A percentile compares a stretch with the other conserved stretches of the same genome.
phyloP scores from a whole-genome alignment of 2,797 vertebrate species.

The Lepidocolaptes lacrymiger region DNA sequence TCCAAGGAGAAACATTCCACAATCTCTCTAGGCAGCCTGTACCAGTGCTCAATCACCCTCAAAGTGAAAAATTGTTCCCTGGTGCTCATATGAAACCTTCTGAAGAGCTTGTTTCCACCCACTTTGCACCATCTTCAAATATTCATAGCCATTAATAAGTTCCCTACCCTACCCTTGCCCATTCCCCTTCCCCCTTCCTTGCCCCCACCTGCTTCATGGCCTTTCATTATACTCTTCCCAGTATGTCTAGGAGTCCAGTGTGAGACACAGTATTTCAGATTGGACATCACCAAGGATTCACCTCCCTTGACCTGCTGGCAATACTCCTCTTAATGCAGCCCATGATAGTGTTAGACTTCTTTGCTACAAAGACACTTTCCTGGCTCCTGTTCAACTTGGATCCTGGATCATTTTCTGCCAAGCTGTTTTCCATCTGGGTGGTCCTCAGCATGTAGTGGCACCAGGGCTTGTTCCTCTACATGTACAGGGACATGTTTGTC shows the following conservation, averaged over 20 bases:
- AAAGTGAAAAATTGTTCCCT: background rate
- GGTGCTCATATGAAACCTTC: background rate
- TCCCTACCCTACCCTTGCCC: accelerated
- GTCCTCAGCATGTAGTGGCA: too few relatives aligned
- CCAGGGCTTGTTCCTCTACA: background rate
- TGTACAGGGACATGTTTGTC: too few relatives aligned
- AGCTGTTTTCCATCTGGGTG: background rate
- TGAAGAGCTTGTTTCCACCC: background rate
- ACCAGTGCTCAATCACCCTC: background rate
- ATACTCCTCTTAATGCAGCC: background rate
- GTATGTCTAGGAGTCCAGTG: background rate
- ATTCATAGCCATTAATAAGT: background rate
- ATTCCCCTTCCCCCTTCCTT: background rate
- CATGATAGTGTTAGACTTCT: too few relatives aligned
- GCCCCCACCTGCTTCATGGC: background rate
- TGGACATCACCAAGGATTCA: background rate
- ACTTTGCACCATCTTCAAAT: background rate
- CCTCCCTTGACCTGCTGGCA: background rate
- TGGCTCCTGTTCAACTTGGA: background rate
- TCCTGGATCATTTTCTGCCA: background rate
- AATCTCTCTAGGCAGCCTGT: background rate
- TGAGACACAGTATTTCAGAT: background rate
- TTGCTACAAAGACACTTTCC: background rate
- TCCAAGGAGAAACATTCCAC: background rate
- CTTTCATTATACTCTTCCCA: background rate